Conservation (phyloP, 2,888 invertebrate species). For the Leistus spinibarbis region DNA sequence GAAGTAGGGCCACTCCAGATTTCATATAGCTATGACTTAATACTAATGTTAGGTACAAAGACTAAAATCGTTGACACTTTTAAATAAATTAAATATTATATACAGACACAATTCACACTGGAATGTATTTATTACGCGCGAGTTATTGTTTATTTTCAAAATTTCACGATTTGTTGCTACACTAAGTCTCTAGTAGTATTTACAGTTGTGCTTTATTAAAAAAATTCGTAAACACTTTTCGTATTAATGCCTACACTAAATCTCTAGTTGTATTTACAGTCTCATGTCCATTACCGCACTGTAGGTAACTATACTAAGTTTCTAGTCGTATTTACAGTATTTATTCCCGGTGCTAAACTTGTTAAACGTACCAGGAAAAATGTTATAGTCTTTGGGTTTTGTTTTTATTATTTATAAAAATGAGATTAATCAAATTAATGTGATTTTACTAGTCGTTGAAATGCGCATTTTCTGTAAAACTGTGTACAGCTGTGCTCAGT, state of each 20-base stretch:
- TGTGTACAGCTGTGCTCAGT: slow-evolving; percentile 17
- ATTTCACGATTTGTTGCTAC: background rate
- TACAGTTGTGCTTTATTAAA: too few relatives aligned
- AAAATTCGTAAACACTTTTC: too few relatives aligned
- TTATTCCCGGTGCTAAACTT: too few relatives aligned
- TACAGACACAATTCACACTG: background rate
- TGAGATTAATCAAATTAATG: background rate
- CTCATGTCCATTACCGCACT: too few relatives aligned
- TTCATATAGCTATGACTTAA: background rate
- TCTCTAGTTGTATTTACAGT: too few relatives aligned
- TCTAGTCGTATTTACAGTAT: background rate
- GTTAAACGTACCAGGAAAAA: background rate
- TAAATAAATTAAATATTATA: background rate
- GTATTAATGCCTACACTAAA: too few relatives aligned
- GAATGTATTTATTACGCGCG: too few relatives aligned
- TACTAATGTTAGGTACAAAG: background rate
- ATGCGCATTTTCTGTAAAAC: too few relatives aligned
- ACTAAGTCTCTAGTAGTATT: background rate
- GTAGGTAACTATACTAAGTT: background rate
- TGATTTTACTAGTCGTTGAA: too few relatives aligned
- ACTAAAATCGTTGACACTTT: background rate
- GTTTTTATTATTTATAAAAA: background rate
- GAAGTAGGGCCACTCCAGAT: background rate
- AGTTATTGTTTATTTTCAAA: background rate
- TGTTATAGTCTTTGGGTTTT: background rate